A percentile compares a stretch with the other conserved stretches of the same genome.
phyloP scores from a whole-genome alignment of 2,113 vertebrate species.

The Mystacornis crossleyi region DNA sequence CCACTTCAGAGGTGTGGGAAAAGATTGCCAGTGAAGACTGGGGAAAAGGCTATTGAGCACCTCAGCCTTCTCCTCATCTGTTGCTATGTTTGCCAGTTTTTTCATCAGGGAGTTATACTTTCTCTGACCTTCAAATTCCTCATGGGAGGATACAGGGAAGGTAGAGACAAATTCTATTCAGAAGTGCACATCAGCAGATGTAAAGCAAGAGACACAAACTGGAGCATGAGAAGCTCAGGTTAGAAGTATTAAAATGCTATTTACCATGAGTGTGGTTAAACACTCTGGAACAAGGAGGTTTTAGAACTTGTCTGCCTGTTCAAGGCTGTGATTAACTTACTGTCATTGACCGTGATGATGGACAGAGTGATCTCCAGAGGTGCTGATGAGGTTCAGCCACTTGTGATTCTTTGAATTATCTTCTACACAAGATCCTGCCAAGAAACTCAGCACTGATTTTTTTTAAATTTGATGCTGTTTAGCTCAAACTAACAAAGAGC shows the following conservation, averaged over 20 bases:
- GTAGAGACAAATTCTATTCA: background rate
- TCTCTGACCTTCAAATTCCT: background rate
- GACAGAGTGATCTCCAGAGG: background rate
- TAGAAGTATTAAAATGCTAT: background rate
- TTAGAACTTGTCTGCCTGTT: background rate
- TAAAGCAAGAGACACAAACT: background rate
- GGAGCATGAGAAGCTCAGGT: background rate
- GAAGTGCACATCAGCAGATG: background rate
- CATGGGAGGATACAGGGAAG: background rate
- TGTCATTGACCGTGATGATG: background rate
- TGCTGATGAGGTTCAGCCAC: background rate
- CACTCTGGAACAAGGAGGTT: background rate
- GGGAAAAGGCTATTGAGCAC: background rate
- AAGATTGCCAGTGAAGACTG: background rate
- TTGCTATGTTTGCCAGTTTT: background rate
- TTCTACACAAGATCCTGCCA: background rate
- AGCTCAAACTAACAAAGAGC: background rate
- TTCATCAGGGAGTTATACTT: background rate
- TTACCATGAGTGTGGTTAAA: background rate
- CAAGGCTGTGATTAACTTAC: background rate
- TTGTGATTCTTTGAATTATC: background rate
- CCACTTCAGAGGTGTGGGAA: background rate
- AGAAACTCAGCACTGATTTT: background rate
- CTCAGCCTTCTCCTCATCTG: background rate
- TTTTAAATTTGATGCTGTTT: background rate